A percentile compares a stretch with the other conserved stretches of the same genome.
Evolutionary conservation across 2,888 invertebrate genomes (phyloP).

Genomic region (Phaedon cochleariae): DNA sequence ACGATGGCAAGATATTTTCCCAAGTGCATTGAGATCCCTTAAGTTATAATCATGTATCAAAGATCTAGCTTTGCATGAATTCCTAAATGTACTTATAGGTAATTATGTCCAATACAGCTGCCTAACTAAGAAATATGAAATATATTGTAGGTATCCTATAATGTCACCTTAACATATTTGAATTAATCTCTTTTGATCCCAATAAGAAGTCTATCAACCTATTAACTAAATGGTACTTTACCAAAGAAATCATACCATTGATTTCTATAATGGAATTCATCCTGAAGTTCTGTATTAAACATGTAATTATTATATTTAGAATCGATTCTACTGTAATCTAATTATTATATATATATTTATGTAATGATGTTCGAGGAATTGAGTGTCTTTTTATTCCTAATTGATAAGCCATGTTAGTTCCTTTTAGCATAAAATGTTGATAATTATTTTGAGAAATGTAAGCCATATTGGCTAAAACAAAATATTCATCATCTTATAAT

Average conservation of each 20-base stretch:
- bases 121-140: neutral
- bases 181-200: neutral
- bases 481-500: neutral
- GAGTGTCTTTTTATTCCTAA: neutral
- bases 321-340: neutral
- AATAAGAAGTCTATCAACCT: neutral
- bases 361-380: neutral
- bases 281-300: neutral
- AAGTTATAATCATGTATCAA: neutral
- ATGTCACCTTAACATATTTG: neutral
- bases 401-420: neutral
- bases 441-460: conserved; percentile 10
- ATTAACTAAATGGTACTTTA: neutral
- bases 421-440: neutral
- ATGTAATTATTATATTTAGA: neutral
- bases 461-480: conserved; percentile 30
- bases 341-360: neutral
- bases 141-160: too few species aligned
- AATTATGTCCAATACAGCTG: neutral
- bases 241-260: neutral
- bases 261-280: neutral
- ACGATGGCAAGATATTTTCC: neutral
- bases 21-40: neutral
- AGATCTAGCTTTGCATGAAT: neutral
- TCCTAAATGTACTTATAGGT: neutral